Conservation (phyloP, 2,888 invertebrate species). For the Tiliacea aurago region DNA sequence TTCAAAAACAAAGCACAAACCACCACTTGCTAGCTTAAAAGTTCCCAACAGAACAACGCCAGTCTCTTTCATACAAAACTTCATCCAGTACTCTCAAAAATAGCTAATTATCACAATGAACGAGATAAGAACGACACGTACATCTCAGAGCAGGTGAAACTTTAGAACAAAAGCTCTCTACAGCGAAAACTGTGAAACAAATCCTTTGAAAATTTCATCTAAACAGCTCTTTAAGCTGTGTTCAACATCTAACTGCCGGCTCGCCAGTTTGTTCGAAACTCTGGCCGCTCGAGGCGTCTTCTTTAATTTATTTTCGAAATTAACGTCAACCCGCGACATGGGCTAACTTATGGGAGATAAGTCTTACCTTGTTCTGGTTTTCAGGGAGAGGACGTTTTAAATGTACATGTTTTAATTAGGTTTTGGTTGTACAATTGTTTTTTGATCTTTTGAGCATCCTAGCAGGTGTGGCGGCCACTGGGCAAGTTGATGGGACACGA, state of each 20-base stretch:
- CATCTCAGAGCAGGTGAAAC: constrained; percentile 76
- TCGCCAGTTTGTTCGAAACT: constrained; percentile 78
- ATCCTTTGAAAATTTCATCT: constrained; percentile 86
- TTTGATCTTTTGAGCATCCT: too few species aligned
- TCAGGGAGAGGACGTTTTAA: constrained; percentile 8
- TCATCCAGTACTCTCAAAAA: constrained; percentile 45
- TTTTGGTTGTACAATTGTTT: neutral
- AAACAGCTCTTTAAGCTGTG: constrained; percentile 82
- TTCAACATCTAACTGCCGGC: constrained; percentile 75
- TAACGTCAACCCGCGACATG: constrained; percentile 73
- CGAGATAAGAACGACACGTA: constrained; percentile 78
- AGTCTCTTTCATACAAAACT: constrained; percentile 45
- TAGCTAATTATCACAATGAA: constrained; percentile 66
- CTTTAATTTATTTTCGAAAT: constrained; percentile 86
- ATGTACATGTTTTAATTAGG: neutral
- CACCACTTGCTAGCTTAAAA: constrained; percentile 43
- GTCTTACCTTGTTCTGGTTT: constrained; percentile 54
- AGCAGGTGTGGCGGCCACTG: too few species aligned
- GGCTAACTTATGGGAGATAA: constrained; percentile 69
- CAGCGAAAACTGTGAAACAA: constrained; percentile 73
- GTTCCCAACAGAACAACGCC: constrained; percentile 35
- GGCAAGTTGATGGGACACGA: too few species aligned
- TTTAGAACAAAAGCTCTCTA: constrained; percentile 78
- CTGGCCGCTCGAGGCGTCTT: constrained; percentile 78
- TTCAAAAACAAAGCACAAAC: constrained; percentile 30